phyloP scores from a whole-genome alignment of 2,888 invertebrate species.

The Aproaerema taeniolella region DNA sequence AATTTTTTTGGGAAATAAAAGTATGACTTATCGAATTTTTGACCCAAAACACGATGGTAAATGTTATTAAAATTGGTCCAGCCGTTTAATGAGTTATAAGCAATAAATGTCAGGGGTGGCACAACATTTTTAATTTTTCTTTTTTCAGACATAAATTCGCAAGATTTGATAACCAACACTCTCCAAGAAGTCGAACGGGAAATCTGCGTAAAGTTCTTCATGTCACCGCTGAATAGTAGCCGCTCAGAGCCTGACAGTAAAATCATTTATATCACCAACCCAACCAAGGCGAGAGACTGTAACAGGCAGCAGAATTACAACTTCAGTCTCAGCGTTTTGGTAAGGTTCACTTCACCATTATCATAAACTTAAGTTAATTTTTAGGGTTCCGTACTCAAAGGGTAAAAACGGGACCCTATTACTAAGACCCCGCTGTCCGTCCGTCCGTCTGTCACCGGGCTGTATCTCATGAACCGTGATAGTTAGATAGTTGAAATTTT shows the following conservation, averaged over 20 bases:
- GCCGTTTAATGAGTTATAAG: background rate
- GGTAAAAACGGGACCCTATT: no score
- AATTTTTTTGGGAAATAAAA: no score
- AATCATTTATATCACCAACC: no score
- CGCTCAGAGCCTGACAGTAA: background rate
- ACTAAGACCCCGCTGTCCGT: no score
- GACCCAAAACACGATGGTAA: background rate
- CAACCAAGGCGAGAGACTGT: no score
- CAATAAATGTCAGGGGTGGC: background rate
- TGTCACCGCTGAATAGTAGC: constrained; percentile 28
- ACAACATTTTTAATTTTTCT: background rate
- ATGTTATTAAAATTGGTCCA: background rate
- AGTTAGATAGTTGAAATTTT: no score
- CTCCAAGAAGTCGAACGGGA: constrained; percentile 41
- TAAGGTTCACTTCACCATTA: background rate
- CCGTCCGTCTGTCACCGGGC: no score
- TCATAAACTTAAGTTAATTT: no score
- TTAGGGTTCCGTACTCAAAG: no score
- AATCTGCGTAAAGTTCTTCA: constrained; percentile 58
- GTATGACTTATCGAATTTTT: no score
- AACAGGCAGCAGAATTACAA: constrained; percentile 33
- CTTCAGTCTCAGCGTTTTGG: background rate
- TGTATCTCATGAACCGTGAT: no score
- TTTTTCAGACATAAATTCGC: constrained; percentile 47
- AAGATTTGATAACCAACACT: constrained; percentile 44